Conservation (phyloP, 2,113 vertebrate genomes). For the Elephantulus edwardii region DNA sequence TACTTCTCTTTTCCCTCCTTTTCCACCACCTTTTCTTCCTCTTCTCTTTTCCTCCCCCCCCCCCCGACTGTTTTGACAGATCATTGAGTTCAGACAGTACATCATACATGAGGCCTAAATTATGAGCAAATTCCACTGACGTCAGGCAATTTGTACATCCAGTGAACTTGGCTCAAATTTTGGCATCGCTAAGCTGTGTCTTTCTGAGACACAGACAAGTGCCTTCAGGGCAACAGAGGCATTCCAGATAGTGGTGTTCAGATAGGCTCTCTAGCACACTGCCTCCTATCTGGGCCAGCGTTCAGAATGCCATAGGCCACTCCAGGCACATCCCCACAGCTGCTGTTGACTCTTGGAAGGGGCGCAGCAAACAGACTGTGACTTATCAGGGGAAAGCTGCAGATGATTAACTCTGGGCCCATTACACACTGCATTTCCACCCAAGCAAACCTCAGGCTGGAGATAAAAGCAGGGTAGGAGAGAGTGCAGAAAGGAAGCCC, state of each 20-base stretch:
- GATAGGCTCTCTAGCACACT: slow-evolving; percentile 41
- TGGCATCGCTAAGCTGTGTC: slow-evolving; percentile 71
- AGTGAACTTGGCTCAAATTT: slow-evolving; percentile 69
- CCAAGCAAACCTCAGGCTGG: slow-evolving; percentile 69
- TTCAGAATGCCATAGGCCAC: slow-evolving; percentile 63
- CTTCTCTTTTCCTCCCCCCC: slow-evolving; percentile 54
- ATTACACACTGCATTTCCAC: slow-evolving; percentile 71
- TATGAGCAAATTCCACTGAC: slow-evolving; percentile 82
- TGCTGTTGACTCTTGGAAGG: slow-evolving; percentile 78
- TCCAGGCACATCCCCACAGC: slow-evolving; percentile 67
- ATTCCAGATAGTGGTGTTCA: slow-evolving; percentile 70
- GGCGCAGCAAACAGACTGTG: slow-evolving; percentile 72
- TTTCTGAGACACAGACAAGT: slow-evolving; percentile 69
- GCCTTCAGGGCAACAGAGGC: slow-evolving; percentile 76
- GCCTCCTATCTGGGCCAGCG: slow-evolving; percentile 58
- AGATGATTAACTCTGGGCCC: slow-evolving; percentile 77
- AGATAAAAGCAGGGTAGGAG: slow-evolving; percentile 61
- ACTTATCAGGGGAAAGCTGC: slow-evolving; percentile 78
- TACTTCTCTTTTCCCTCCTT: slow-evolving; percentile 27
- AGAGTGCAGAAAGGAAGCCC: slow-evolving; percentile 57
- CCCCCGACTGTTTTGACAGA: slow-evolving; percentile 75
- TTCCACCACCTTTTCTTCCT: slow-evolving; percentile 20
- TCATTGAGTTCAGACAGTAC: slow-evolving; percentile 80
- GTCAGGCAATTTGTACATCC: slow-evolving; percentile 79
- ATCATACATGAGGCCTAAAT: slow-evolving; percentile 81